Conservation (phyloP, 2,888 invertebrate species). For the Anthrax anthrax region DNA sequence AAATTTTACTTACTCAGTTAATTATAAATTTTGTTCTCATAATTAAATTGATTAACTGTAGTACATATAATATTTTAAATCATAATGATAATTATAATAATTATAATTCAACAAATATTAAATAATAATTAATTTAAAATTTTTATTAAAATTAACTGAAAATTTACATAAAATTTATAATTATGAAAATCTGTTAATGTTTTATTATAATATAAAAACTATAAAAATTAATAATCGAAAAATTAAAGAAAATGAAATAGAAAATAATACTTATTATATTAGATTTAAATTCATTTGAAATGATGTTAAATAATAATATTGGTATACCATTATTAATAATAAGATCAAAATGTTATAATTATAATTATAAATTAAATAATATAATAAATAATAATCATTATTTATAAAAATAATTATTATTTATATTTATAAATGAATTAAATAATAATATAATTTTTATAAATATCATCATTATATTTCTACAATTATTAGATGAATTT, state of each 20-base stretch:
- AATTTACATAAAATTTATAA: not conserved
- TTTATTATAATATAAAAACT: not conserved
- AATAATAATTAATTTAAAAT: not conserved
- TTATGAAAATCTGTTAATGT: not conserved
- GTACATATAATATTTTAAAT: no score
- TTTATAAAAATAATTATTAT: not conserved
- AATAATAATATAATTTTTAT: no score
- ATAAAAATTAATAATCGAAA: no score
- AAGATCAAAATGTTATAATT: not conserved
- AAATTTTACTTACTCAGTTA: no score
- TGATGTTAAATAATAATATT: not conserved
- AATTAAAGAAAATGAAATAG: no score
- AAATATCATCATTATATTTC: not conserved
- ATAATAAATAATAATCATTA: not conserved
- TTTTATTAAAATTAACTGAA: not conserved
- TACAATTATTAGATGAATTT: constrained; percentile 1
- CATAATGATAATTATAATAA: no score
- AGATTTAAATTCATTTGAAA: not conserved
- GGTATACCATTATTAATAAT: not conserved
- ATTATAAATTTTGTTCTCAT: no score
- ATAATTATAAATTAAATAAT: not conserved
- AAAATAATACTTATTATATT: no score
- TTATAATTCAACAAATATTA: no score
- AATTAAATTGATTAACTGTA: no score
- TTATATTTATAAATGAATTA: no score